Percentiles rank a stretch among this genome's conserved stretches.
phyloP scores from a whole-genome alignment of 1,140 invertebrate genomes.

The Asbolus verrucosus region DNA sequence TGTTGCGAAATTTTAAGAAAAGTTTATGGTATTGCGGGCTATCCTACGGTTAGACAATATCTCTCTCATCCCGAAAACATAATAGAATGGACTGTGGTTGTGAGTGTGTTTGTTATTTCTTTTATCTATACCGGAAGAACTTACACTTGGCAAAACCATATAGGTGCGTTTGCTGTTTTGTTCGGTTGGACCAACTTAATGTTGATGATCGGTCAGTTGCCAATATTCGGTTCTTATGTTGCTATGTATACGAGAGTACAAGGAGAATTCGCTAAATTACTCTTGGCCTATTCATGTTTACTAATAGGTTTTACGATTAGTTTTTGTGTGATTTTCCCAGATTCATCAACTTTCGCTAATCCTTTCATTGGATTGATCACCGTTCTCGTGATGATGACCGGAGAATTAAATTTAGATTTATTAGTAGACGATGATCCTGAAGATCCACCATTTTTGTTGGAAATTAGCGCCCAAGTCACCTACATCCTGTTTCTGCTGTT shows the following conservation, averaged over 20 bases:
- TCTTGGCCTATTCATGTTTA: constrained; percentile 86
- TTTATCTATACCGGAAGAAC: constrained; percentile 81
- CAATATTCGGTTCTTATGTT: constrained; percentile 87
- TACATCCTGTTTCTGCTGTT: constrained; percentile 81
- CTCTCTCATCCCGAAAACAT: constrained; percentile 85
- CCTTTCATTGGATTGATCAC: constrained; percentile 84
- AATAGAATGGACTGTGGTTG: constrained; percentile 86
- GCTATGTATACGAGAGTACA: constrained; percentile 89
- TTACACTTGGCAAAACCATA: constrained; percentile 84
- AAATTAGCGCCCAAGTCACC: constrained; percentile 79
- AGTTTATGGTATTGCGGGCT: constrained; percentile 80
- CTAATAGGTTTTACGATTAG: constrained; percentile 87
- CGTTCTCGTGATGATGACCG: constrained; percentile 91
- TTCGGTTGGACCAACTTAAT: constrained; percentile 89
- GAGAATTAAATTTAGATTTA: constrained; percentile 81
- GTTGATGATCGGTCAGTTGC: constrained; percentile 88
- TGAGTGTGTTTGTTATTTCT: constrained; percentile 84
- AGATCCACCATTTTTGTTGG: constrained; percentile 72
- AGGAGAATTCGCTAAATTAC: constrained; percentile 85
- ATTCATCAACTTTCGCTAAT: constrained; percentile 81
- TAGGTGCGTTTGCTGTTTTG: constrained; percentile 85
- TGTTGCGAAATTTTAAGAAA: constrained; percentile 82
- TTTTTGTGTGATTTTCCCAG: constrained; percentile 87
- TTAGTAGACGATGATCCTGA: constrained; percentile 74
- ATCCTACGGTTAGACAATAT: constrained; percentile 81